A percentile compares a stretch with the other conserved stretches of the same genome.
Conservation (phyloP, 2,888 invertebrate genomes). For the Panzeria rudis region DNA sequence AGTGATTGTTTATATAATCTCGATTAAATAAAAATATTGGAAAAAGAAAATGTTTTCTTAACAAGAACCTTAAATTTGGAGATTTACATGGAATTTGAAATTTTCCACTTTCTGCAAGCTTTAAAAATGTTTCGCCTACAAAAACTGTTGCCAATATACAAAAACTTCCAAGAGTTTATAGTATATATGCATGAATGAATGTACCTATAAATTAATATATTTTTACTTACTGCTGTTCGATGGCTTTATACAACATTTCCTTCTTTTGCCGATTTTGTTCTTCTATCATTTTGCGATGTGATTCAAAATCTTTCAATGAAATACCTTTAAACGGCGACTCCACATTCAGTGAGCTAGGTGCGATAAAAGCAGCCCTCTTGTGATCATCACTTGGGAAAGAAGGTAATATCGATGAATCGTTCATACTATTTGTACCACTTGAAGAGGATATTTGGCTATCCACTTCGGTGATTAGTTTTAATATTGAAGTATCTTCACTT, state of each 20-base stretch:
- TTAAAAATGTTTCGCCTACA: too few species aligned
- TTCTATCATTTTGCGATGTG: slow-evolving; percentile 89
- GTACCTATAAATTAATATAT: too few species aligned
- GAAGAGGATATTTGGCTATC: slow-evolving; percentile 72
- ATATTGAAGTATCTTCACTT: slow-evolving; percentile 77
- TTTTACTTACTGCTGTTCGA: slow-evolving; percentile 87
- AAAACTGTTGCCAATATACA: too few species aligned
- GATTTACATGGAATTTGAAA: too few species aligned
- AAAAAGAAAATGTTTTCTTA: not conserved
- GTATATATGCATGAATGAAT: not conserved
- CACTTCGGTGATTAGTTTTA: slow-evolving; percentile 73
- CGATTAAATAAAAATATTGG: too few species aligned
- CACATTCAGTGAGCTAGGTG: slow-evolving; percentile 73
- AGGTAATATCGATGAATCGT: slow-evolving; percentile 78
- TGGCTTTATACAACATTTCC: slow-evolving; percentile 88
- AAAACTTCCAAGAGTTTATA: not conserved
- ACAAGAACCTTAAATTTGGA: too few species aligned
- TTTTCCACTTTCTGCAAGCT: too few species aligned
- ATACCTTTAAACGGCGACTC: slow-evolving; percentile 84
- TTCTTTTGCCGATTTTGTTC: slow-evolving; percentile 91
- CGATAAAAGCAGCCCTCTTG: slow-evolving; percentile 49
- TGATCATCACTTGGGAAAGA: slow-evolving; percentile 27
- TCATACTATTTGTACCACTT: slow-evolving; percentile 64
- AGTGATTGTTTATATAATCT: not conserved
- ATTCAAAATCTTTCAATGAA: slow-evolving; percentile 88